These are phyloP conservation scores for Campoplex nolae DNA, from an alignment of 2,888 invertebrate species.

Conservation along the genomic window DNA sequence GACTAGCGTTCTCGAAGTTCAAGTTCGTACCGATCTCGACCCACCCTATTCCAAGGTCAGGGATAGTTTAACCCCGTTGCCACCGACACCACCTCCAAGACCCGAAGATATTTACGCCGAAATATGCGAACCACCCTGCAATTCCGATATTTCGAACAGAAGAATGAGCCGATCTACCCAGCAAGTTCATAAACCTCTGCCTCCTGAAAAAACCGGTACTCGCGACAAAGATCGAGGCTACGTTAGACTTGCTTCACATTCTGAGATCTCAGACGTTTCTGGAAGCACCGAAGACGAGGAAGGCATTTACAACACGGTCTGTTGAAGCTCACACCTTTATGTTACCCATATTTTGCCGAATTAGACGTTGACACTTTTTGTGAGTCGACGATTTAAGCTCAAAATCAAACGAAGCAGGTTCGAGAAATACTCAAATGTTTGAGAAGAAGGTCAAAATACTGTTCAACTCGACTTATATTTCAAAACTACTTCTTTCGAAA, in stretches of 20 bases:
- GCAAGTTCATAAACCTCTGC: conserved; percentile 74
- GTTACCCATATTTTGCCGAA: not conserved
- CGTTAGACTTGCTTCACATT: conserved; percentile 80
- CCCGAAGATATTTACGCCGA: conserved; percentile 83
- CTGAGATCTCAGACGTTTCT: conserved; percentile 80
- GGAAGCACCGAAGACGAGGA: conserved; percentile 82
- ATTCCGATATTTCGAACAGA: conserved; percentile 59
- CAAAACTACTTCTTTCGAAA: not conserved
- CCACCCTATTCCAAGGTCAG: conserved; percentile 83
- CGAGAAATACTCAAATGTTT: not conserved
- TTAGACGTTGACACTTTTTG: not conserved
- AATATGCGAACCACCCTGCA: conserved; percentile 79
- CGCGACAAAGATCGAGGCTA: conserved; percentile 81
- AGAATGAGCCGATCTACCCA: conserved; percentile 59
- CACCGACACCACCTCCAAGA: conserved; percentile 78
- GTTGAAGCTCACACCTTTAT: conserved; percentile 73
- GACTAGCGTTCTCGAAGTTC: conserved; percentile 81
- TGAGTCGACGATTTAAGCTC: not conserved
- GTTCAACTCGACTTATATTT: not conserved
- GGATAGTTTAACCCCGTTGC: conserved; percentile 81
- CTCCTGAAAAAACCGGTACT: conserved; percentile 69
- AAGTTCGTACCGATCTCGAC: conserved; percentile 77
- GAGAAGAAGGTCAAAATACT: not conserved
- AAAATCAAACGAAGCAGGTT: not conserved
- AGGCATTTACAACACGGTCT: conserved; percentile 84